Percentiles rank a stretch among this genome's conserved stretches.
These are phyloP conservation scores for Zosterops borbonicus DNA, from an alignment of 2,113 vertebrate genomes.

Conservation along the genomic window DNA sequence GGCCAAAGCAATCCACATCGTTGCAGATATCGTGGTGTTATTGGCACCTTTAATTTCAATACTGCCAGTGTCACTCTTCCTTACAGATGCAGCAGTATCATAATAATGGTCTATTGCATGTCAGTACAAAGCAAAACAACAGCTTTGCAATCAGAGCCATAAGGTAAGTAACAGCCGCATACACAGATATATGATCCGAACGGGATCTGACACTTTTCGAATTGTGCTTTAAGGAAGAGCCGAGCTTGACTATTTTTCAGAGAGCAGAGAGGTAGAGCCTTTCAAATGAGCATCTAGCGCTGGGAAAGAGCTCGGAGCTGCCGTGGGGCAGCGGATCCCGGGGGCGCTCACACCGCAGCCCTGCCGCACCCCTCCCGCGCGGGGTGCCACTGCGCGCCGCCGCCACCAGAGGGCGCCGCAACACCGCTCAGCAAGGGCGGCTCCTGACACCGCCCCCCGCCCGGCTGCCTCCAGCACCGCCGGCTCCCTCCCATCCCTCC, in stretches of 20 bases:
- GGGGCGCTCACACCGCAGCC: not conserved
- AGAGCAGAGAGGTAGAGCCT: not conserved
- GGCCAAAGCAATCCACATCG: not conserved
- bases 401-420: not conserved
- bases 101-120: not conserved
- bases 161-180: not conserved
- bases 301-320: not conserved
- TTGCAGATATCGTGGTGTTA: accelerated
- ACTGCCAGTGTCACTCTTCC: not conserved
- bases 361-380: too few species aligned
- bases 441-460: not conserved
- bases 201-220: not conserved
- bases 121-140: not conserved
- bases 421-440: not conserved
- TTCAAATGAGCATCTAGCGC: not conserved
- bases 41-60: not conserved
- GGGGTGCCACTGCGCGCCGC: not conserved
- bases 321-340: accelerated
- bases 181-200: accelerated
- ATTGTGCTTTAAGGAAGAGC: not conserved
- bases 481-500: too few species aligned
- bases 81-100: not conserved
- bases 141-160: not conserved
- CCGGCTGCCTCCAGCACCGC: too few species aligned
- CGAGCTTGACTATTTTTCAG: not conserved